A percentile compares a stretch with the other conserved stretches of the same genome.
Conservation (phyloP, 2,113 vertebrate species). For the Colistium nudipinnis region DNA sequence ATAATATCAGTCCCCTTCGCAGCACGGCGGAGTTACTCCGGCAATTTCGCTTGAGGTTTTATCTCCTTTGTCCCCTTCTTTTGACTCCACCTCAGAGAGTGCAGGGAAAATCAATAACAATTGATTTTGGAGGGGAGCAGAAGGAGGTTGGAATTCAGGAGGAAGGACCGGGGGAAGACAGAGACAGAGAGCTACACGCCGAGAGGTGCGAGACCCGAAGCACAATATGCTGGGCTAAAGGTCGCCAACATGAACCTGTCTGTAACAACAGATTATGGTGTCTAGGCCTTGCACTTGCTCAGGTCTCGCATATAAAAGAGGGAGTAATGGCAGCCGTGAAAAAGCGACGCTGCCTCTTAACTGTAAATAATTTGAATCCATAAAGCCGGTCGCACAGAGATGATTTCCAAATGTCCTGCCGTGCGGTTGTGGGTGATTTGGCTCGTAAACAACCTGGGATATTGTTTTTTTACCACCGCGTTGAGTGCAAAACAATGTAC, state of each 20-base stretch:
- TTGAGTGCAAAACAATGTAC: not conserved
- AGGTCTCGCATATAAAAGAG: constrained; percentile 16
- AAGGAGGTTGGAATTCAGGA: constrained; percentile 77
- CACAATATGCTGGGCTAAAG: constrained; percentile 77
- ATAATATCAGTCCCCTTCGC: constrained; percentile 55
- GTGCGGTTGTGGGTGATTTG: not conserved
- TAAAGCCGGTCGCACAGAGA: no score
- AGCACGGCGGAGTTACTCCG: constrained; percentile 69
- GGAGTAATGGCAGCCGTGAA: constrained; percentile 17
- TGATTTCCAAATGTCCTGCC: no score
- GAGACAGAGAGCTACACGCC: constrained; percentile 62
- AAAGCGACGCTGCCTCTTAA: not conserved
- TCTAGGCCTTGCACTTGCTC: constrained; percentile 22
- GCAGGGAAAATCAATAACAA: constrained; percentile 80
- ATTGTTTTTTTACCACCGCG: not conserved
- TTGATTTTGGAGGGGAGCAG: constrained; percentile 79
- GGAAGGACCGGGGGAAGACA: constrained; percentile 67
- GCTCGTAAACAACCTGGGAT: not conserved
- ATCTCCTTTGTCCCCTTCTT: constrained; percentile 79
- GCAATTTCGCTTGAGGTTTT: constrained; percentile 78
- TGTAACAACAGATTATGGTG: constrained; percentile 65
- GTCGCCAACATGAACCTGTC: constrained; percentile 73
- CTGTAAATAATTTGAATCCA: not conserved
- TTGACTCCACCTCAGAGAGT: constrained; percentile 76
- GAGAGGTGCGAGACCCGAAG: constrained; percentile 53